Base-by-base conservation (phyloP, 1,140 invertebrate genomes). In the Rhopalosiphum padi region DNA sequence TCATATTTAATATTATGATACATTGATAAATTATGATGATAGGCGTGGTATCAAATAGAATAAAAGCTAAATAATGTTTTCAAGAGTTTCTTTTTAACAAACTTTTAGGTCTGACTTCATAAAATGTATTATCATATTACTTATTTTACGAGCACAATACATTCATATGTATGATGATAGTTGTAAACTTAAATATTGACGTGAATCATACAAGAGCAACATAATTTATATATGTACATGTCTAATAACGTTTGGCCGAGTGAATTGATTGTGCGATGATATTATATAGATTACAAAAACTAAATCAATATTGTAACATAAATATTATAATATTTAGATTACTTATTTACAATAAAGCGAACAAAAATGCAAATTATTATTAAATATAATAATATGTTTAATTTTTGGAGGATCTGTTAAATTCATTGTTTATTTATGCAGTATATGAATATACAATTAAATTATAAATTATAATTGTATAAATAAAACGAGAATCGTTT, bases 131-230 rank as follows among this genome's bases (percentile, higher is more conserved):
- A 77, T 77, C 15, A 35, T 77, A 35, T 77, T 77, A 77, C n/a
- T 77, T 77, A 77, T 77, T 77, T 77, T 77, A 77, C 60, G n/a
- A 77, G 60, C 60, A 77, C n/a, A 77, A 77, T 77, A 35, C 60
- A 77, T 77, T 77, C 60, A n/a, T 77, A n/a, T 77, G 30, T n/a
- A 77, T 77, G 60, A 77, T n/a, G n/a, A 77, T 68, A 77, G 60
- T 77, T 77, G 15, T n/a, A 77, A 77, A 35, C n/a, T 77, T 77
- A 77, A 77, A 77, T 77, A 77, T 77, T 77, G 30, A 77, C 30
- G n/a, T 77, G 15, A 77, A n/a, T n/a, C n/a, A 77, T 77, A n/a
- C 60, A n/a, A 18, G 15, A 15, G 3, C 1, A 77, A n/a, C 60
- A 35, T n/a, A n/a, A n/a, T 18, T 51, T n/a, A n/a, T 77, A 21